Evolutionary conservation across 2,888 invertebrate species (phyloP).

Genomic region (Hyposoter didymator): DNA sequence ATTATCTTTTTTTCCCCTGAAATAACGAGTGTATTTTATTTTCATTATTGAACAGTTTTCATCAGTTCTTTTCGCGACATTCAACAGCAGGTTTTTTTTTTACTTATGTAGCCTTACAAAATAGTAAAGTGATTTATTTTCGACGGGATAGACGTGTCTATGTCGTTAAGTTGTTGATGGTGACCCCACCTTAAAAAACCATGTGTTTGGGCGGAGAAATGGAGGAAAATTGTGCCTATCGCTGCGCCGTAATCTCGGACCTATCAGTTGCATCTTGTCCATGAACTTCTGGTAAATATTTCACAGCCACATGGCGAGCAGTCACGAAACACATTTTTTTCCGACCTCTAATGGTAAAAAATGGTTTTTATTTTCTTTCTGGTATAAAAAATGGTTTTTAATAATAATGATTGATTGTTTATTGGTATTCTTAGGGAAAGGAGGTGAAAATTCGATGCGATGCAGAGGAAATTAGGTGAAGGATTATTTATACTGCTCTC

Average conservation of each 20-base stretch:
- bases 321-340: background rate
- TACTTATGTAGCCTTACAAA: background rate
- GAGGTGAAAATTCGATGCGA: no score
- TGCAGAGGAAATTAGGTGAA: no score
- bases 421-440: no score
- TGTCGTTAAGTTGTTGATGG: background rate
- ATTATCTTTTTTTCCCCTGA: background rate
- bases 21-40: background rate
- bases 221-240: slow-evolving; percentile 6
- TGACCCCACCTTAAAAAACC: slow-evolving; percentile 14
- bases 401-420: no score
- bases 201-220: background rate
- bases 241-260: slow-evolving; percentile 30
- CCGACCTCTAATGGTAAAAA: background rate
- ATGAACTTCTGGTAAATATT: slow-evolving; percentile 40
- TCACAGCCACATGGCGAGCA: background rate
- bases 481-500: no score
- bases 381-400: no score
- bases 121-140: background rate
- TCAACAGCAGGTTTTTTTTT: background rate
- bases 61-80: background rate
- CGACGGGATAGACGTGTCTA: background rate
- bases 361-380: background rate
- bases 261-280: slow-evolving; percentile 44
- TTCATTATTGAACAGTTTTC: background rate